A percentile compares a stretch with the other conserved stretches of the same genome.
phyloP scores from a whole-genome alignment of 1,140 invertebrate genomes.

The Papilio xuthus region DNA sequence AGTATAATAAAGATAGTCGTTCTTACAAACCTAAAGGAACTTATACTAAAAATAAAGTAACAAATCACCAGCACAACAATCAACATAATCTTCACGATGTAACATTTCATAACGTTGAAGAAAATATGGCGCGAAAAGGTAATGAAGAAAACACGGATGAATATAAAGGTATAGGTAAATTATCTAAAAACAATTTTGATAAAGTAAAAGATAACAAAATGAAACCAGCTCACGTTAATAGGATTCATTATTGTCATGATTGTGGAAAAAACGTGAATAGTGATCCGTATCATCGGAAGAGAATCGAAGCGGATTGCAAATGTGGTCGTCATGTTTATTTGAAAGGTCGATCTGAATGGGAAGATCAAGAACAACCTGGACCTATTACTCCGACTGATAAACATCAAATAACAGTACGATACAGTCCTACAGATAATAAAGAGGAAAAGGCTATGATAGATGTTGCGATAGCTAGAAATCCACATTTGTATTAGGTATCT shows the following conservation, averaged over 20 bases:
- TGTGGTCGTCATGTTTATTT: constrained; percentile 39
- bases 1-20: constrained; percentile 31
- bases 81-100: constrained; percentile 1
- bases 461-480: constrained; percentile 13
- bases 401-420: constrained; percentile 12
- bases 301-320: constrained; percentile 38
- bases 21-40: constrained; percentile 13
- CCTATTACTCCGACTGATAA: background rate
- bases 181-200: constrained; percentile 12
- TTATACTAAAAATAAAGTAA: constrained; percentile 25
- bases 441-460: constrained; percentile 19
- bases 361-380: constrained; percentile 24
- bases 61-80: constrained; percentile 1
- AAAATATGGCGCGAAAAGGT: constrained; percentile 10
- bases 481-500: constrained; percentile 5
- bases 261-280: constrained; percentile 24
- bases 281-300: constrained; percentile 27
- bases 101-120: constrained; percentile 12
- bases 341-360: constrained; percentile 24
- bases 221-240: constrained; percentile 19
- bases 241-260: constrained; percentile 34
- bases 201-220: constrained; percentile 24
- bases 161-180: constrained; percentile 9
- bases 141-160: constrained; percentile 13
- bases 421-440: constrained; percentile 1